phyloP scores from a whole-genome alignment of 23 tunicate genomes.

The Styela plicata region DNA sequence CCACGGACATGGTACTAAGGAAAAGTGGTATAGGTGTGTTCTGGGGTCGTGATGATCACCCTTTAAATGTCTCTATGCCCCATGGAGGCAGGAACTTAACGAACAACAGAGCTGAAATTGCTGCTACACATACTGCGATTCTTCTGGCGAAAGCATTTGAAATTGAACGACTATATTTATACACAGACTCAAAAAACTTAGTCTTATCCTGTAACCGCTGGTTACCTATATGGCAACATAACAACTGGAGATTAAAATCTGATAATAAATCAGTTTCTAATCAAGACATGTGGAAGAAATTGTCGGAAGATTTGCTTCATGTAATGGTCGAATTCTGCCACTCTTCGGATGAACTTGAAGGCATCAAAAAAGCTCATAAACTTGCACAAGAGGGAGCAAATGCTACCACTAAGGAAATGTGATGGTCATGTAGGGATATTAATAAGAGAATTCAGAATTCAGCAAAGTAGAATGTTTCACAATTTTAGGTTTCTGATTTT shows the following conservation, averaged over 20 bases:
- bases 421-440: no score
- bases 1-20: background rate
- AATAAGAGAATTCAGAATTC: no score
- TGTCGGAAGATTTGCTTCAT: constrained; percentile 6
- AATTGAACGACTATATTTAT: constrained; percentile 13
- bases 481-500: no score
- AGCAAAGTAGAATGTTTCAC: no score
- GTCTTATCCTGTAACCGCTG: constrained; percentile 26
- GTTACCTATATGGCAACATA: constrained; percentile 29
- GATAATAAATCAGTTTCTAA: background rate
- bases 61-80: constrained; percentile 27
- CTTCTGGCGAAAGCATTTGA: constrained; percentile 19
- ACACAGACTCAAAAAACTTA: constrained; percentile 37
- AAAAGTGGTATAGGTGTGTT: constrained; percentile 40
- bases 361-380: constrained; percentile 20
- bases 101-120: constrained; percentile 37
- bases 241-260: constrained; percentile 19
- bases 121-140: constrained; percentile 39
- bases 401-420: no score
- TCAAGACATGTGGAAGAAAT: constrained; percentile 23
- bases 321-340: constrained; percentile 13
- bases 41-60: constrained; percentile 43
- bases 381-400: constrained; percentile 27
- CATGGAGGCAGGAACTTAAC: constrained; percentile 22
- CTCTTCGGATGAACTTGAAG: constrained; percentile 1